These are phyloP conservation scores for Xylota segnis DNA, from an alignment of 2,888 invertebrate genomes.

Conservation along the genomic window DNA sequence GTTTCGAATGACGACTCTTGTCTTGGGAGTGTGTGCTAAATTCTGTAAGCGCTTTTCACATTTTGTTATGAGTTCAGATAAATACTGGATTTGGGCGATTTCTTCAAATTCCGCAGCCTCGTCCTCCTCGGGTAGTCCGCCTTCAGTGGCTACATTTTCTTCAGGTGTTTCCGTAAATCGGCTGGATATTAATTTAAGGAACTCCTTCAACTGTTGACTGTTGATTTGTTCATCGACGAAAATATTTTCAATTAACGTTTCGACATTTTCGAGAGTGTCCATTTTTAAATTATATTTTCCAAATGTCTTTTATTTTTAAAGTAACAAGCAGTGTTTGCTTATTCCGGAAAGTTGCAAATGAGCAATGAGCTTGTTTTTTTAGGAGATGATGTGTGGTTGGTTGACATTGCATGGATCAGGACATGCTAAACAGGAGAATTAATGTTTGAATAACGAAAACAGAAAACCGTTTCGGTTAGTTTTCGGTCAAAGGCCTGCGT, in stretches of 20 bases:
- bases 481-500: too few relatives aligned
- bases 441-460: too few relatives aligned
- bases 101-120: neutral
- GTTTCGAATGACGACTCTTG: constrained; percentile 37
- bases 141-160: neutral
- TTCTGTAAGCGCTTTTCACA: constrained; percentile 43
- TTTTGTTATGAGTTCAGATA: constrained; percentile 4
- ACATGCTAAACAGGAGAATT: too few relatives aligned
- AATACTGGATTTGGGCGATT: neutral
- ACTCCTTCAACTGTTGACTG: constrained; percentile 21
- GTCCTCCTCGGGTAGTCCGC: neutral
- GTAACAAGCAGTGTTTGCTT: too few relatives aligned
- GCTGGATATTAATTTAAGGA: constrained; percentile 21
- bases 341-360: neutral
- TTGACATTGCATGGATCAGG: too few relatives aligned
- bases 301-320: too few relatives aligned
- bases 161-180: neutral
- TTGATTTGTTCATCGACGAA: constrained; percentile 28
- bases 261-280: neutral
- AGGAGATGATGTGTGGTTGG: too few relatives aligned
- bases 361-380: neutral
- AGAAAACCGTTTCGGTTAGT: too few relatives aligned
- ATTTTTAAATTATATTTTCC: neutral
- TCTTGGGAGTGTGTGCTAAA: constrained; percentile 10
- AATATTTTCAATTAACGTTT: constrained; percentile 40